phyloP scores from a whole-genome alignment of 2,113 vertebrate genomes.

The Callithrix jacchus region DNA sequence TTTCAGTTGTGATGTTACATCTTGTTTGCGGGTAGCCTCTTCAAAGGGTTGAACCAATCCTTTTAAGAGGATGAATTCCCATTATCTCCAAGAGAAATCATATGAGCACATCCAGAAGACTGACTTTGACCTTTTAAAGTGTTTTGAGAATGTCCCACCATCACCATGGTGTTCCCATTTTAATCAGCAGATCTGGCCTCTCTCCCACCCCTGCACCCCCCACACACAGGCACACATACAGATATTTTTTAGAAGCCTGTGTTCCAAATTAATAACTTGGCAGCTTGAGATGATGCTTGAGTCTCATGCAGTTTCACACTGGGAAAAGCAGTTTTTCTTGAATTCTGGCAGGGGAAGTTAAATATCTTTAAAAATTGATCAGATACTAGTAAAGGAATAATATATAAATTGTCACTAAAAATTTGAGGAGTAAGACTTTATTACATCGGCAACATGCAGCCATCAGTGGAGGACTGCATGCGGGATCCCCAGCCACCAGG shows the following conservation, averaged over 20 bases:
- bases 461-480: background rate
- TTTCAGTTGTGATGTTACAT: background rate
- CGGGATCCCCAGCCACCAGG: background rate
- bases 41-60: background rate
- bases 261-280: background rate
- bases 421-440: background rate
- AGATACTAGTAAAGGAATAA: slow-evolving; percentile 45
- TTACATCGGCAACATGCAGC: background rate
- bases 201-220: background rate
- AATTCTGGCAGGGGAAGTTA: slow-evolving; percentile 38
- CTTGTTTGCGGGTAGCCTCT: background rate
- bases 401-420: background rate
- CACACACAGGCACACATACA: fast-evolving
- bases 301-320: slow-evolving; percentile 46
- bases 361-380: slow-evolving; percentile 70
- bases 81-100: background rate
- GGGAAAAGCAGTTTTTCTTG: slow-evolving; percentile 50
- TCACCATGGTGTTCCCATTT: background rate
- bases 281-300: background rate
- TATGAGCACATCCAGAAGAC: fast-evolving
- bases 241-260: background rate
- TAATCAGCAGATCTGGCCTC: background rate
- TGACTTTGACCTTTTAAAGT: background rate
- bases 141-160: background rate
- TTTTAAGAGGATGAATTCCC: background rate